Evolutionary conservation across 2,113 vertebrate species (phyloP), one percentile per base, ranked within the genome.

Genomic region (Gymnorhina tibicen): DNA sequence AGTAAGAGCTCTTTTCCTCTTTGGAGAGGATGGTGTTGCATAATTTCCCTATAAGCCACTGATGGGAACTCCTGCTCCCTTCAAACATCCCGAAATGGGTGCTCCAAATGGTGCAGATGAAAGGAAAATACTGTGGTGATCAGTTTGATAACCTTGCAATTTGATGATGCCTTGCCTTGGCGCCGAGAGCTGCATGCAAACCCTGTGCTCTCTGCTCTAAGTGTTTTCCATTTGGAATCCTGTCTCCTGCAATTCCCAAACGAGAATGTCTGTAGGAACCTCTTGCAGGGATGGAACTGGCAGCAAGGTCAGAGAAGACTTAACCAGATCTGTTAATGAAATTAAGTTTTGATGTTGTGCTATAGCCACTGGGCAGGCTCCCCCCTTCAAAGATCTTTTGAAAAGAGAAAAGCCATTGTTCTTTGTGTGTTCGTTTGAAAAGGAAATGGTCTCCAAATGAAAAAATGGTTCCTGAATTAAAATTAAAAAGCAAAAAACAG

Each of bases 391-490:
- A 95, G 92, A 85, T 91, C n/a, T 93, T 97, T 94, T 89, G 55
- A 93, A 89, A 94, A 93, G 91, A 96, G 94, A 96, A 95, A 96
- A 96, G 83, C 96, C 95, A 95, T 96, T 95, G 93, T 92, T 95
- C 95, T 93, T 93, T 95, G 83, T 96, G 69, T 4, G 46, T 87
- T 94, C 73, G 12, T 96, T 96, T 96, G 86, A 93, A 95, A 96
- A 97, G 96, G 95, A 96, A 94, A 95, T 94, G 91, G 88, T 95
- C 62, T 97, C 92, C 85, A 92, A 96, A 94, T 4, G 83, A 94
- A 97, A 75, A 95, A 94, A 91, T 88, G 80, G 88, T 92, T 92
- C 88, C 94, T 75, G 83, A 95, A 95, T 89, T 46, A 6, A 80
- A 87, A 56, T 77, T 37, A 63, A 77, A 90, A 70, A 70, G 63